Evolutionary conservation across 2,113 vertebrate species (phyloP).

Genomic region (Notarius quadriscutis): DNA sequence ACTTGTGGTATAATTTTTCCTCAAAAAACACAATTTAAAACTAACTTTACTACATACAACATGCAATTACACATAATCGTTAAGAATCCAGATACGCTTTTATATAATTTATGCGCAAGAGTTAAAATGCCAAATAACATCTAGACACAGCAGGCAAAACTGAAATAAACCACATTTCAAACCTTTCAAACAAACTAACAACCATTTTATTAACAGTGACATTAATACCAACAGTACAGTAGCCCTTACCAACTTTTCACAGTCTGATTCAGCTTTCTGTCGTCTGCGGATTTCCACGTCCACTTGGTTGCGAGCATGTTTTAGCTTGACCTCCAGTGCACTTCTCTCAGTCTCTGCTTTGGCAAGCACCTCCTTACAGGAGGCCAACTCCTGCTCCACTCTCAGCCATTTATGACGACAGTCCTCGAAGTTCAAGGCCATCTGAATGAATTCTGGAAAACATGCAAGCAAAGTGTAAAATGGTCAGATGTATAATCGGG

Average conservation of each 20-base stretch:
- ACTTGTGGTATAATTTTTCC: no score
- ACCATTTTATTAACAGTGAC: background rate
- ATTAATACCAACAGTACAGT: background rate
- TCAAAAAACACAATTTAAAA: no score
- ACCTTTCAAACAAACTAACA: background rate
- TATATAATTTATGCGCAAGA: background rate
- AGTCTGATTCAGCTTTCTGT: constrained; percentile 90
- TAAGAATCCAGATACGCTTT: no score
- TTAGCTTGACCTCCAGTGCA: constrained; percentile 92
- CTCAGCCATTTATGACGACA: constrained; percentile 81
- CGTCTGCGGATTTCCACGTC: constrained; percentile 94
- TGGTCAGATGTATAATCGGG: background rate
- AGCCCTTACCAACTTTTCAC: constrained; percentile 86
- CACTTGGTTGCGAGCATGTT: constrained; percentile 96
- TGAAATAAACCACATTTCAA: background rate
- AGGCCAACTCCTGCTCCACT: constrained; percentile 78
- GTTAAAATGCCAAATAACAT: background rate
- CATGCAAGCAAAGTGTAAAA: background rate
- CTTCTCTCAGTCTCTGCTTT: constrained; percentile 86
- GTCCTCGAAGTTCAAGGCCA: constrained; percentile 89
- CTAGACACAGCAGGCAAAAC: background rate
- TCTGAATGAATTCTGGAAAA: constrained; percentile 85
- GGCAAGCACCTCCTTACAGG: constrained; percentile 84
- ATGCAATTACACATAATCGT: no score
- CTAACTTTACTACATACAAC: no score